Percentiles rank a stretch among this genome's conserved stretches.
Evolutionary conservation across 2,797 vertebrate species (phyloP).

Genomic region (Phataginus tetradactyla): DNA sequence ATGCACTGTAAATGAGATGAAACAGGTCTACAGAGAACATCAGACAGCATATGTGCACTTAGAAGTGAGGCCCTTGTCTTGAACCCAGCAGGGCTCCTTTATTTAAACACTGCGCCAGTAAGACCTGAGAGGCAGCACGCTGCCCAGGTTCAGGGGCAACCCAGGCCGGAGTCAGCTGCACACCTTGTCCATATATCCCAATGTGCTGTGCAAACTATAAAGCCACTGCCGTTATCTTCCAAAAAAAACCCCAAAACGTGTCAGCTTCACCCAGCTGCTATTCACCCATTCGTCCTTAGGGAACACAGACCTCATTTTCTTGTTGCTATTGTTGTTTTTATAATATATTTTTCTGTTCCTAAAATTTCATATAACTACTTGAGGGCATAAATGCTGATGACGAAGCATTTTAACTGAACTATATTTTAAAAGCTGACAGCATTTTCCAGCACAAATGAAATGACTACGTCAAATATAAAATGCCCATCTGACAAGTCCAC

Average conservation of each 20-base stretch:
- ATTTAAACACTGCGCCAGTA: not conserved
- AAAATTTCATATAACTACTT: conserved; percentile 2
- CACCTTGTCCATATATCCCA: not conserved
- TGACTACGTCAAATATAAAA: not conserved
- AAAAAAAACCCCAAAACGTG: not conserved
- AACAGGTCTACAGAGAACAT: not conserved
- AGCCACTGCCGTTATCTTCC: not conserved
- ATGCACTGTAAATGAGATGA: not conserved
- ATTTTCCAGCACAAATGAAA: conserved; percentile 14
- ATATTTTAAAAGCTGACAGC: not conserved
- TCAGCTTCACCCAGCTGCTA: not conserved
- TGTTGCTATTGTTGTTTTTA: not conserved
- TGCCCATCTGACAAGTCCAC: not conserved
- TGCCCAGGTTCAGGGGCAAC: not conserved
- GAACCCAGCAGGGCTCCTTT: not conserved
- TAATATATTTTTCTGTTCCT: conserved; percentile 20
- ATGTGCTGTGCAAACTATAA: not conserved
- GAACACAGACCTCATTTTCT: not conserved
- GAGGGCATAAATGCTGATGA: not conserved
- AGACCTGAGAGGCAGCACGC: not conserved
- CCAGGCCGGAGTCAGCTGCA: not conserved
- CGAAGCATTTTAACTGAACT: conserved; percentile 1
- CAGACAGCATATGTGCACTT: not conserved
- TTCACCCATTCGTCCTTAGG: not conserved
- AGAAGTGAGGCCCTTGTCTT: not conserved